Evolutionary conservation across 2,888 invertebrate species (phyloP).

Genomic region (Cerceris rybyensis): DNA sequence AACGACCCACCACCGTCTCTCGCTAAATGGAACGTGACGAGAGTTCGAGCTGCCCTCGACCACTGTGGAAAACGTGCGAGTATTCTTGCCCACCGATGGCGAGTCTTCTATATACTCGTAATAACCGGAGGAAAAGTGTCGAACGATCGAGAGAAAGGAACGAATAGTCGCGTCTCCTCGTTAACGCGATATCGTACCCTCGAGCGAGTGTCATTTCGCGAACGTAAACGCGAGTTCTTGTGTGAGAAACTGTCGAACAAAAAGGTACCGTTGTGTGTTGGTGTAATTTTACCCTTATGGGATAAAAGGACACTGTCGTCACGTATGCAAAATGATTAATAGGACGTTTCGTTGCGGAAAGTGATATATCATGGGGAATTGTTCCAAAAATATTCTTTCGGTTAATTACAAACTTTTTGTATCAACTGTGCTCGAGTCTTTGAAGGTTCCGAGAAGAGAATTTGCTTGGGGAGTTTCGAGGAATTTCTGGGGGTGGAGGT

Average conservation of each 20-base stretch:
- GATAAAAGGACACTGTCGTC: too few relatives aligned
- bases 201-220: slow-evolving; percentile 24
- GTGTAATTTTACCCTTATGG: slow-evolving; percentile 12
- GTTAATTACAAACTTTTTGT: too few relatives aligned
- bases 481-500: too few relatives aligned
- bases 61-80: background rate
- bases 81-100: background rate
- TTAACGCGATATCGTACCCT: slow-evolving; percentile 46
- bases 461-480: too few relatives aligned
- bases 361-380: too few relatives aligned
- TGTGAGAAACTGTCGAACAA: background rate
- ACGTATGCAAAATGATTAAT: too few relatives aligned
- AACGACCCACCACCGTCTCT: slow-evolving; percentile 26
- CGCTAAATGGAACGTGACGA: slow-evolving; percentile 53
- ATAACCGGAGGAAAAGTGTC: slow-evolving; percentile 7
- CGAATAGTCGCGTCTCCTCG: slow-evolving; percentile 32
- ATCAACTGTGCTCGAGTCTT: too few relatives aligned
- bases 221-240: slow-evolving; percentile 2
- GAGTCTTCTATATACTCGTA: background rate
- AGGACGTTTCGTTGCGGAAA: too few relatives aligned
- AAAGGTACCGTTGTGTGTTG: background rate
- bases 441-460: too few relatives aligned
- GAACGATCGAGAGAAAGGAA: slow-evolving; percentile 14
- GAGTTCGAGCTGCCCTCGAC: slow-evolving; percentile 2
- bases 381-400: too few relatives aligned